Evolutionary conservation across 64 coral and sea anemone species (phyloP), one percentile per base, ranked within the genome.

Genomic region (Dendrophyllia cribrosa): DNA sequence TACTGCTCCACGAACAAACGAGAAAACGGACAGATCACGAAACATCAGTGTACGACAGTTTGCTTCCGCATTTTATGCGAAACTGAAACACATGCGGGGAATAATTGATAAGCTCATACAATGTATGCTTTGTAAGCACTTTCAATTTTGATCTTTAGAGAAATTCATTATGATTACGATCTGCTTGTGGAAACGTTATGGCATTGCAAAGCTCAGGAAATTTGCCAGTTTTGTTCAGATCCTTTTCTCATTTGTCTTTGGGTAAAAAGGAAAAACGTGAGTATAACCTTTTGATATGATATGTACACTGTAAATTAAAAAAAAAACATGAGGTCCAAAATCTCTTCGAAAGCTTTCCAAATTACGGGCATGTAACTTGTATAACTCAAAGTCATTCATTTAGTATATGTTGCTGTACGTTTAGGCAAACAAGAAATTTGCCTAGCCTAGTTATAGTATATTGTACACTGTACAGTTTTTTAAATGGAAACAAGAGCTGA

Each of bases 261-360:
- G 24, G 16, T 62, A 61, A 43, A 62, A 79, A 26, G n/a, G 24
- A 59, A 60, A 80, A 34, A 3, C 58, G 77, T 80, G 77, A 80
- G 77, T 80, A 19, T 13, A 43, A 49, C 47, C 20, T n/a, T 64
- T 58, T 58, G 55, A 56, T n/a, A n/a, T n/a, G n/a, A n/a, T n/a
- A n/a, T 64, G 14, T 64, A 64, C 4, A 15, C 61, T 64, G 5
- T 58, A 58, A 58, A 9, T 58, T 9, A 0, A 0, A 0, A 58
- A 1, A 58, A 58, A 13, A 9, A 0, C 13, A 58, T 58, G 13
- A 58, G 20, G 63, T 6, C 15, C 15, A 19, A 20, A 66, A 66
- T 19, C 63, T 66, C 63, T 17, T 66, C 13, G 7, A 58, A 13
- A 58, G 55, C 55, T 58, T 13, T 13, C 13, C 55, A 58, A 58